These are phyloP conservation scores for Hirundichthys speculiger DNA, from an alignment of 2,113 vertebrate genomes.

Conservation along the genomic window DNA sequence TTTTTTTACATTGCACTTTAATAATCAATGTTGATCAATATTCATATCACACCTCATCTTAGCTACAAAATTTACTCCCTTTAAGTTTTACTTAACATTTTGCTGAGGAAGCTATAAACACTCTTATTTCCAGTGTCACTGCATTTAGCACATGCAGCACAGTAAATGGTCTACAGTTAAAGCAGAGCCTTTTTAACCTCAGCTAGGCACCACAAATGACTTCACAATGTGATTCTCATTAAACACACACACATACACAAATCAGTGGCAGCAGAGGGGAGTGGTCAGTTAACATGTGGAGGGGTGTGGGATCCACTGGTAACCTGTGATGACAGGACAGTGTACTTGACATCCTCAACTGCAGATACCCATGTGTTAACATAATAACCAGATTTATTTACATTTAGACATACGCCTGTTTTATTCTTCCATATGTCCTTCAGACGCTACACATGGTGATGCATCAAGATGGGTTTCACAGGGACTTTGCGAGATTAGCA, in stretches of 20 bases:
- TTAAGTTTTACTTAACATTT: constrained; percentile 31
- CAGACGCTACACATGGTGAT: neutral
- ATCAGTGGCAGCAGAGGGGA: too few species aligned
- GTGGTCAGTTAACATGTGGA: too few species aligned
- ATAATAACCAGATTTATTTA: neutral
- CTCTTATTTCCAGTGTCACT: neutral
- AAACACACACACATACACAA: too few species aligned
- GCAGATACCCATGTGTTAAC: neutral
- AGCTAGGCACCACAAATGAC: too few species aligned
- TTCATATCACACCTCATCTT: neutral
- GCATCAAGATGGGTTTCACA: neutral
- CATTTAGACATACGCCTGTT: too few species aligned
- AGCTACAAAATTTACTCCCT: neutral
- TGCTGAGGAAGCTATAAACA: constrained; percentile 13
- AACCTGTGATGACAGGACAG: too few species aligned
- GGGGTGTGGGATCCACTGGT: too few species aligned
- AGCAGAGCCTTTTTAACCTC: neutral
- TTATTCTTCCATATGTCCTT: neutral
- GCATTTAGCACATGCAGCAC: neutral
- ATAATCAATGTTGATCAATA: constrained; percentile 5
- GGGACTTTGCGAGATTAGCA: constrained; percentile 1
- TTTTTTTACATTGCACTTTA: neutral
- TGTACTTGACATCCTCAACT: neutral
- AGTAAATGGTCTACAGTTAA: neutral
- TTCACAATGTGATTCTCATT: neutral